phyloP scores from a whole-genome alignment of 2,888 invertebrate species.

The Busseola fusca region DNA sequence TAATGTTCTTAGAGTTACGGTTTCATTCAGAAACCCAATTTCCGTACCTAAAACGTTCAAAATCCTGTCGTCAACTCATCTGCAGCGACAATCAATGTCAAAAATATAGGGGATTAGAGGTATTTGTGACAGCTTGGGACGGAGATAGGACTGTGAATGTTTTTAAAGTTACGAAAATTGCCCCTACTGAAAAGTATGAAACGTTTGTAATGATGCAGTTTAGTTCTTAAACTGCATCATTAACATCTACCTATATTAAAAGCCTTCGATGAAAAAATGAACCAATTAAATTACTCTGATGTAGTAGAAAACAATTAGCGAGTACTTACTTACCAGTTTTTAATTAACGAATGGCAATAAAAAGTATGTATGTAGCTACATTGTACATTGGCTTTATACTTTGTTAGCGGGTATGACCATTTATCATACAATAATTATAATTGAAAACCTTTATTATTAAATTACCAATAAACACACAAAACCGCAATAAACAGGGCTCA shows the following conservation, averaged over 20 bases:
- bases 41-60: too few relatives aligned
- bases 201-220: not conserved
- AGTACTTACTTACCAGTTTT: conserved; percentile 7
- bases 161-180: too few relatives aligned
- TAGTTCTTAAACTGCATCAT: not conserved
- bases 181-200: not conserved
- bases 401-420: conserved; percentile 14
- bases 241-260: not conserved
- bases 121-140: too few relatives aligned
- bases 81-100: too few relatives aligned
- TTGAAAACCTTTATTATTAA: conserved; percentile 29
- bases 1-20: not conserved
- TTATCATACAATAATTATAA: conserved; percentile 19
- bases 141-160: too few relatives aligned
- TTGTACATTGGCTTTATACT: conserved; percentile 6
- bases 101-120: too few relatives aligned
- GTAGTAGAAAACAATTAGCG: not conserved
- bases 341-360: conserved; percentile 33
- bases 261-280: not conserved
- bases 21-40: not conserved
- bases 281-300: not conserved
- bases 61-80: too few relatives aligned
- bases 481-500: conserved; percentile 42
- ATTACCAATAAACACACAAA: conserved; percentile 28
- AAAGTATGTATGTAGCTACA: conserved; percentile 5